Base-by-base conservation (phyloP, 1,140 invertebrate species). In the Limonius californicus region DNA sequence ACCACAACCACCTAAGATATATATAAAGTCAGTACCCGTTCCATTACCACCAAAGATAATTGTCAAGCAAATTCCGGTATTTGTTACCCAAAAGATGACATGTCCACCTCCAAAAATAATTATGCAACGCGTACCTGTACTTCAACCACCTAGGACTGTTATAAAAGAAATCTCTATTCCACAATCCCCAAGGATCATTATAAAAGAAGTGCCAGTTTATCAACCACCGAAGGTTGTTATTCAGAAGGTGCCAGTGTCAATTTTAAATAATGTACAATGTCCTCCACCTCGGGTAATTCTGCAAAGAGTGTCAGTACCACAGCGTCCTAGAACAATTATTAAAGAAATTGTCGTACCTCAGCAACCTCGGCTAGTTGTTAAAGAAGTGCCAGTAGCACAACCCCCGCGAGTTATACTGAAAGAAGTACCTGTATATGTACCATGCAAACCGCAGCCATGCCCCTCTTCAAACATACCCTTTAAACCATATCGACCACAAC, bases 111-210 rank as follows among this genome's bases (percentile, higher is more conserved):
- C 54, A 7, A 55, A 55, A 18, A n/a, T 55, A 21, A 8, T 55
- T 23, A 55, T 55, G 4, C 21, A 27, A 9, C 3, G 9, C 3
- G 23, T 27, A 27, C 23, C 23, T 4, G 23, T 27, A 9, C 23
- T 9, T 3, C 3, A 9, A 4, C 23, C 23, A 27, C 23, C 23
- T 27, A 27, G 23, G 9, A 27, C 9, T 4, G 9, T 27, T 27
- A 9, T 27, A 3, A 27, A 27, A 9, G 12, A 54, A 54, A 18
- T 19, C 2, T 7, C 15, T 11, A 54, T 54, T 54, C 20, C 15
- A 6, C 20, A 19, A 54, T 18, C 50, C 2, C 50, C 50, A 21
- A 54, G 50, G 16, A 54, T 54, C 12, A 16, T 54, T 54, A 54
- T 54, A n/a, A 54, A 54, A n/a, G 20, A 19, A 20, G 50, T 54